phyloP scores from a whole-genome alignment of 2,888 invertebrate species.

The Uloborus plumipes region DNA sequence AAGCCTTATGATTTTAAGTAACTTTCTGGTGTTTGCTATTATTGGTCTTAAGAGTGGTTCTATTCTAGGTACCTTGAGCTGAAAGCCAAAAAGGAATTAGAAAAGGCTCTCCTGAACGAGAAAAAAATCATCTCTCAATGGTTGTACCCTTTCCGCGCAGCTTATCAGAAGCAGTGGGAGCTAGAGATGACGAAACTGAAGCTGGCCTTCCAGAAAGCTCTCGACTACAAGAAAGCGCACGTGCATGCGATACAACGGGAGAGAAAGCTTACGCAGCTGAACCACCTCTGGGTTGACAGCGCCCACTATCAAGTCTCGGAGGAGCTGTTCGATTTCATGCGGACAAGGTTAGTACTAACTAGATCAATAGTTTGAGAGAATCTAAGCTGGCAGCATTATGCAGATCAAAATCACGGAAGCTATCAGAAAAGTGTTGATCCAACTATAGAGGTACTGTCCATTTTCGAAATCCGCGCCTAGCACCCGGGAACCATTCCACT shows the following conservation, averaged over 20 bases:
- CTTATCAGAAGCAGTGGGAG: slow-evolving; percentile 47
- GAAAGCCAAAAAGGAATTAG: slow-evolving; percentile 41
- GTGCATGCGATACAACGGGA: slow-evolving; percentile 47
- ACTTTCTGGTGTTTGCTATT: too few relatives aligned
- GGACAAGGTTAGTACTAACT: slow-evolving; percentile 20
- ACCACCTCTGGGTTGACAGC: slow-evolving; percentile 50
- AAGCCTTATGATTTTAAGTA: too few relatives aligned
- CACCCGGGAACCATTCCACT: too few relatives aligned
- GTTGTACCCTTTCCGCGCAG: slow-evolving; percentile 43
- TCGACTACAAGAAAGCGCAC: slow-evolving; percentile 51
- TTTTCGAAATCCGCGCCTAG: too few relatives aligned
- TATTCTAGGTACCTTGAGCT: slow-evolving; percentile 22
- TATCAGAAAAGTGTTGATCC: too few relatives aligned
- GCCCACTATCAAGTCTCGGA: slow-evolving; percentile 38
- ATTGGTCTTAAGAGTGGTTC: too few relatives aligned
- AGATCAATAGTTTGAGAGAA: too few relatives aligned
- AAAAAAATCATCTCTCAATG: slow-evolving; percentile 46
- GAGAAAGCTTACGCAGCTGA: slow-evolving; percentile 40
- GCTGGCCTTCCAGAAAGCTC: slow-evolving; percentile 36
- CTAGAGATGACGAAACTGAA: slow-evolving; percentile 47
- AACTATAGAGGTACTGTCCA: too few relatives aligned
- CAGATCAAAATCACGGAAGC: too few relatives aligned
- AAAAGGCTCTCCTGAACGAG: slow-evolving; percentile 47
- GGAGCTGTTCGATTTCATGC: slow-evolving; percentile 47
- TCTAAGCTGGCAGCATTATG: too few relatives aligned